phyloP scores from a whole-genome alignment of 2,113 vertebrate species.

The Hippocampus zosterae region DNA sequence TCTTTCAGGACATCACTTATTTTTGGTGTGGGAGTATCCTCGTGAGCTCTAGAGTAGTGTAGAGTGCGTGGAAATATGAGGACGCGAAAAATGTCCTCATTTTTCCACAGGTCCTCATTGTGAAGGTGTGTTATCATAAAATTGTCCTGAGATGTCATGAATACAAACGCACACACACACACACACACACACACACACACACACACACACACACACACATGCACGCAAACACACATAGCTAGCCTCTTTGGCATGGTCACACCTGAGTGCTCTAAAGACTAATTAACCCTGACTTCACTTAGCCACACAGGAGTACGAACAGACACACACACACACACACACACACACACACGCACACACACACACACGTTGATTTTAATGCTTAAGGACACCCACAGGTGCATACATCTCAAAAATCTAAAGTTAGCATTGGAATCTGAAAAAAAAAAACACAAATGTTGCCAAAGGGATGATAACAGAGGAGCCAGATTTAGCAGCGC shows the following conservation, averaged over 20 bases:
- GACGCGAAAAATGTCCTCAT: too few relatives aligned
- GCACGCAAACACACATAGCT: too few relatives aligned
- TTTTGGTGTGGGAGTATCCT: too few relatives aligned
- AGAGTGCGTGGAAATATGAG: too few relatives aligned
- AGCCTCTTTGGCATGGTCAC: slow-evolving; percentile 20
- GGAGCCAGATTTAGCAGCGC: slow-evolving; percentile 8
- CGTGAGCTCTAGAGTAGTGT: too few relatives aligned
- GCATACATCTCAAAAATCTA: slow-evolving; percentile 12
- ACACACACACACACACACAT: neutral
- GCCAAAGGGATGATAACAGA: slow-evolving; percentile 27
- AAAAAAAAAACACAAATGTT: slow-evolving; percentile 11
- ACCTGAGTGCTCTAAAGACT: slow-evolving; percentile 45
- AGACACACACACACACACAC: neutral
- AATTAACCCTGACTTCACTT: slow-evolving; percentile 58
- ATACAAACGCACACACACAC: too few relatives aligned
- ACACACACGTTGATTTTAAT: neutral
- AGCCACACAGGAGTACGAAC: slow-evolving; percentile 12
- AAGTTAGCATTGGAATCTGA: neutral
- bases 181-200: neutral
- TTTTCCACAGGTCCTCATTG: too few relatives aligned
- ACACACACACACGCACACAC: neutral
- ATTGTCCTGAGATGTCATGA: too few relatives aligned
- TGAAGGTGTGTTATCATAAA: too few relatives aligned
- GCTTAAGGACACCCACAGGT: neutral
- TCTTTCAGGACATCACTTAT: too few relatives aligned